A percentile compares a stretch with the other conserved stretches of the same genome.
These are phyloP conservation scores for Aegotheles bennettii DNA, from an alignment of 2,113 vertebrate genomes.

Conservation along the genomic window DNA sequence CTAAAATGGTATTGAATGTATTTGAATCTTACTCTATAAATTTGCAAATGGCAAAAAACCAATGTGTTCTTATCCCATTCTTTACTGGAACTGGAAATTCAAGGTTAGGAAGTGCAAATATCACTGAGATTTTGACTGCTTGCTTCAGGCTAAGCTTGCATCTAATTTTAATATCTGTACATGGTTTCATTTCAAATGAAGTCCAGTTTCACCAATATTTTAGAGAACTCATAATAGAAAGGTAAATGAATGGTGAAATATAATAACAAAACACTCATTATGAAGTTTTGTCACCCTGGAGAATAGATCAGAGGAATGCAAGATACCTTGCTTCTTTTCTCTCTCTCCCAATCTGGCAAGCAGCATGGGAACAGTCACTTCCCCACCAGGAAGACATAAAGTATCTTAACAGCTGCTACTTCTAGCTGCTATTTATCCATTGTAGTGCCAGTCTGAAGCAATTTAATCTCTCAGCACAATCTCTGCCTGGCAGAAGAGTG, in stretches of 20 bases:
- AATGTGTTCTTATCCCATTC: neutral
- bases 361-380: conserved; percentile 11
- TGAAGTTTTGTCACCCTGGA: neutral
- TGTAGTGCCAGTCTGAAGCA: neutral
- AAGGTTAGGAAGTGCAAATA: neutral
- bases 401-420: neutral
- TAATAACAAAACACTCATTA: neutral
- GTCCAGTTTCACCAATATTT: neutral
- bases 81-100: neutral
- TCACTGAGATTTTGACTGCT: neutral
- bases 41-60: neutral
- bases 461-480: conserved; percentile 44
- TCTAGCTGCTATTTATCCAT: conserved; percentile 18
- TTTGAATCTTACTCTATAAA: neutral
- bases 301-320: neutral
- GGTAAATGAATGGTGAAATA: neutral
- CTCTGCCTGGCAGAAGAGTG: conserved; percentile 29
- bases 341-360: conserved; percentile 22
- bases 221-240: neutral
- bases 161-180: neutral
- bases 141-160: neutral
- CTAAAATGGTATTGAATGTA: neutral
- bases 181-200: neutral
- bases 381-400: conserved; percentile 45
- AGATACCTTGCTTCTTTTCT: neutral